Base-by-base conservation (phyloP, 2,797 vertebrate genomes). In the Oreortyx pictus region DNA sequence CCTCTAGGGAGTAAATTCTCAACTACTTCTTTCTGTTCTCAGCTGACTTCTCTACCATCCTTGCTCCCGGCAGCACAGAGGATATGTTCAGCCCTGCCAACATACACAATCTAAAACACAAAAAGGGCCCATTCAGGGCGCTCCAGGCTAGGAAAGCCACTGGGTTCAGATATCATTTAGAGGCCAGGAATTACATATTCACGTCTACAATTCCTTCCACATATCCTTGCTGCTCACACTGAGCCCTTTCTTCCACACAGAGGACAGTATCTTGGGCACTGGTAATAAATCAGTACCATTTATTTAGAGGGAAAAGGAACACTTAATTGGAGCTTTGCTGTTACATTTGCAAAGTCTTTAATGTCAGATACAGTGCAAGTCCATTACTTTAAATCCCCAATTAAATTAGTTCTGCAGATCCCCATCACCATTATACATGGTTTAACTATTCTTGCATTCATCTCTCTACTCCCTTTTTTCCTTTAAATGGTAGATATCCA, bases 31-130 rank as follows among this genome's bases (percentile, higher is more conserved):
- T 75, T 74, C 85, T 10, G 29, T 75, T 86, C 84, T 66, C 86
- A 71, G 86, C 74, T 94, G 89, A 82, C 91, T 78, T 91, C 71
- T 60, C 76, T 20, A 70, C 81, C 80, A 62, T 60, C 88, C 77
- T 80, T 10, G 1, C 74, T 78, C 59, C 61, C 4, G 2, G 89
- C 91, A 88, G 88, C 86, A 87, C 75, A 76, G 91, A 94, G 81
- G 84, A 67, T 64, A 22, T 43, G 87, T 88, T 82, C 17, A 88
- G 68, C 88, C 79, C 92, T 88, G 96, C 96, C 96, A 97, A 93
- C 72, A 86, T 9, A 95, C 81, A 96, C 94, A 67, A 82, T 81
- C 94, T 83, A 52, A 71, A 75, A 60, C 35, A 93, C 70, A 95
- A 77, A 96, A 94, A 65, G 75, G 88, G 65, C 88, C 92, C 92